Base-by-base conservation (phyloP, 2,797 vertebrate species). In the Tadarida brasiliensis region DNA sequence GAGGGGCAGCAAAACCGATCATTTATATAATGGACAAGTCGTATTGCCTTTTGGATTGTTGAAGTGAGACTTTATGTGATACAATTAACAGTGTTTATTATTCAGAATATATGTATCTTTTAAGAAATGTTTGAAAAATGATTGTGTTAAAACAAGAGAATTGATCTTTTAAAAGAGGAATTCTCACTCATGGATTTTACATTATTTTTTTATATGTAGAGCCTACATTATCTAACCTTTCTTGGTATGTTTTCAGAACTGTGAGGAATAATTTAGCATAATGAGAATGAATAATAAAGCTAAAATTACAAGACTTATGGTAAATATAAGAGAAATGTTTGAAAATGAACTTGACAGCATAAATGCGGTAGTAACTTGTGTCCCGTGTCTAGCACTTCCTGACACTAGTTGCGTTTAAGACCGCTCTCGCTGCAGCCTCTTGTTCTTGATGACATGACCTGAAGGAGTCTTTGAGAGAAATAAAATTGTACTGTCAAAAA, bases 391-490 rank as follows among this genome's bases (percentile, higher is more conserved):
- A 26, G 82, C 80, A 39, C 67, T 93, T 87, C 19, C 0, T 90
- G 90, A 68, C 49, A 86, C 84, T 88, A 96, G 74, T 93, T 94
- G 47, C n/a, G 16, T 96, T 96, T 97, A 73, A 93, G 92, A 95
- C 70, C 68, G 35, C 39, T 77, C 92, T 93, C 47, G 33, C 91
- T 74, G 49, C 56, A 35, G 59, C 67, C 54, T 89, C 59, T 94
- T 93, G 30, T 90, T 97, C 9, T 11, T 86, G 90, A 97, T 96
- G 70, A 54, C 8, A 73, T 94, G 76, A 11, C 61, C 82, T 97
- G 59, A 94, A 97, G 94, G 26, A 91, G 61, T 93, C 68, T 95
- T 61, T 47, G 87, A 22, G 88, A 97, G 49, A 6, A 74, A 35
- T 92, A 61, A 91, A 94, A 80, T 94, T 65, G 87, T 81, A n/a